Evolutionary conservation across 2,888 invertebrate species (phyloP), one percentile per base, ranked within the genome.

Genomic region (Lathronympha strigana): DNA sequence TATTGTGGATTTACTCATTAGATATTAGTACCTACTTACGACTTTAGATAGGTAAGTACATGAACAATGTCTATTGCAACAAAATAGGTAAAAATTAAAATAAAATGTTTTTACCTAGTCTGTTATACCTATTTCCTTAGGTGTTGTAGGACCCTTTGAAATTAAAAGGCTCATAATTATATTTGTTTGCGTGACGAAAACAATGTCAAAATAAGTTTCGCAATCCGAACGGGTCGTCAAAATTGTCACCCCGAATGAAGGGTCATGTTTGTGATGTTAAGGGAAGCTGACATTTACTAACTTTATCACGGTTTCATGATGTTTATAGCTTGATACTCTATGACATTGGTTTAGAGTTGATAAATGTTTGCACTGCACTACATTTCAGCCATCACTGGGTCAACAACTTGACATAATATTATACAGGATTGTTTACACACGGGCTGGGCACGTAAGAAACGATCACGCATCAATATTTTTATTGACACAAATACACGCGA

Each of bases 161-260:
- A 47, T 9, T 15, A 21, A 8, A 6, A 0, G 5, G 13, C 11
- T 21, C 50, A 51, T 51, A 58, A 64, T 58, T 50, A 57, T 43
- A 57, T 55, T 51, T 51, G 45, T 53, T 58, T 45, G 17, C 28
- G 31, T 13, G 21, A 31, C 36, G 17, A 21, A 53, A 53, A 53
- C 40, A 47, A 49, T 31, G 15, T 5, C 13, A 25, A 15, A 15
- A n/a, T 21, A 40, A 66, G 28, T 53, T 66, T 53, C 9, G 45
- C 38, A 60, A 53, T 64, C 15, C 43, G 11, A 64, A 36, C 19
- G 53, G 19, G 28, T 47, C 60, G 47, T 60, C 53, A 53, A 60
- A 66, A 53, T 47, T 66, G 64, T 53, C 64, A 53, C 53, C 38
- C 64, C 38, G 53, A 63, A 60, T 60, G 53, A 60, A 60, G 60